These are phyloP conservation scores for Gryllus longicercus DNA, from an alignment of 2,888 invertebrate species.

Conservation along the genomic window DNA sequence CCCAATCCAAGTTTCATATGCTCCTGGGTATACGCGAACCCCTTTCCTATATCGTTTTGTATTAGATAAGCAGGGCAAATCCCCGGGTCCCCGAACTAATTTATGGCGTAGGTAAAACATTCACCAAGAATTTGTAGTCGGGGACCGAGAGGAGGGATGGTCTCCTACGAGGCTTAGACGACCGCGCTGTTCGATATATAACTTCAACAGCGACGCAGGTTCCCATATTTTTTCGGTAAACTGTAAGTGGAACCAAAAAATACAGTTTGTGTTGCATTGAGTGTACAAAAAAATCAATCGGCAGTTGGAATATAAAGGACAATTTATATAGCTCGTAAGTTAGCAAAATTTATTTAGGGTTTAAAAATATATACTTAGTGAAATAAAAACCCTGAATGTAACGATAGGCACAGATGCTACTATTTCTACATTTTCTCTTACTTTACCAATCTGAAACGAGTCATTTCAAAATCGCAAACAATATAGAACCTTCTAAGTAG, in stretches of 20 bases:
- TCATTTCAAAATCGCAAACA: no score
- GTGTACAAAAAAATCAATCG: no score
- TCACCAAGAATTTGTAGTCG: background rate
- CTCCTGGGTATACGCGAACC: background rate
- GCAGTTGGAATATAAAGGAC: no score
- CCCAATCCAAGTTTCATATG: background rate
- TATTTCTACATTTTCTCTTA: no score
- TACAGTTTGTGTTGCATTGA: no score
- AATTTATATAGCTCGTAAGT: no score
- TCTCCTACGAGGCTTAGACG: background rate
- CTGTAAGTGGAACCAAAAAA: background rate
- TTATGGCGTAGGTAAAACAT: slow-evolving; percentile 9
- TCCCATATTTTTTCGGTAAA: background rate
- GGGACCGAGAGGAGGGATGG: background rate
- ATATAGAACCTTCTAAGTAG: no score
- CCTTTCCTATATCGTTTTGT: slow-evolving; percentile 8
- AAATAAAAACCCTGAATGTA: no score
- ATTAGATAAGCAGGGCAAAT: slow-evolving; percentile 8
- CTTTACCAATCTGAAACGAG: no score
- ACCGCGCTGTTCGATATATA: background rate
- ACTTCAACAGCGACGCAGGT: background rate
- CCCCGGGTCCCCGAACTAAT: slow-evolving; percentile 17
- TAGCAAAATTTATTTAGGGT: no score
- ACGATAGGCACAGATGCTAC: no score
- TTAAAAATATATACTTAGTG: no score